These are phyloP conservation scores for Drosophila falleni DNA, from an alignment of 2,888 invertebrate genomes.

Conservation along the genomic window DNA sequence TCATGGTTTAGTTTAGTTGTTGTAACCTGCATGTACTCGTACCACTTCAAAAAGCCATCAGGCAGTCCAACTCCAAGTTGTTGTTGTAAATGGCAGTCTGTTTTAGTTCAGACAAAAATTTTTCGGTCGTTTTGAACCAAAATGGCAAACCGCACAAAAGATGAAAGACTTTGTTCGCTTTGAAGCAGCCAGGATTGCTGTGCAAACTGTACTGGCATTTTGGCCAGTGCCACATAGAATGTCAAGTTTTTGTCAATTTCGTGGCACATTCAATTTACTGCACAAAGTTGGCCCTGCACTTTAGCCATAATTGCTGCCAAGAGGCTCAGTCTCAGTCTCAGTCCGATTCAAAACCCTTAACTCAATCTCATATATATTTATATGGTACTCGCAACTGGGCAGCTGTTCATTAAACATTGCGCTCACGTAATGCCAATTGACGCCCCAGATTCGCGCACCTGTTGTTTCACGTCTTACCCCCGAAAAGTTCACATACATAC, in stretches of 20 bases:
- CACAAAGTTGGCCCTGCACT: constrained; percentile 38
- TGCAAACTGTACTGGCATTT: constrained; percentile 2
- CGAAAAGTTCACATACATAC: neutral
- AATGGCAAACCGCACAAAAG: constrained; percentile 64
- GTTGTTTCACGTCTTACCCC: constrained; percentile 48
- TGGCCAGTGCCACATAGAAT: constrained; percentile 3
- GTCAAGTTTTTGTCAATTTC: constrained; percentile 45
- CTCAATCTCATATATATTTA: neutral
- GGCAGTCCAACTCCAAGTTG: neutral
- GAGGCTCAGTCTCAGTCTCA: neutral
- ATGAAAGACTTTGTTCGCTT: constrained; percentile 59
- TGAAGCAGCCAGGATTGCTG: constrained; percentile 14
- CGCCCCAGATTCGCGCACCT: constrained; percentile 77
- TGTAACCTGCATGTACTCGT: constrained; percentile 44
- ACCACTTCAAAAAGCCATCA: constrained; percentile 39
- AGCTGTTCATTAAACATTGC: constrained; percentile 64
- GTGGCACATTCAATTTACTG: constrained; percentile 66
- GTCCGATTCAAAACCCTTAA: constrained; percentile 4
- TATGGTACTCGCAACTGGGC: constrained; percentile 17
- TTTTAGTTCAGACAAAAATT: constrained; percentile 37
- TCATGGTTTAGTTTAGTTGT: constrained; percentile 17
- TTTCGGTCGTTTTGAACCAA: constrained; percentile 23
- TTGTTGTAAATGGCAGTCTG: constrained; percentile 10
- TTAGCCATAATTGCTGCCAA: constrained; percentile 31
- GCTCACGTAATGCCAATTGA: constrained; percentile 74